Conservation (phyloP, 2,888 invertebrate genomes). For the Aradus depressus region DNA sequence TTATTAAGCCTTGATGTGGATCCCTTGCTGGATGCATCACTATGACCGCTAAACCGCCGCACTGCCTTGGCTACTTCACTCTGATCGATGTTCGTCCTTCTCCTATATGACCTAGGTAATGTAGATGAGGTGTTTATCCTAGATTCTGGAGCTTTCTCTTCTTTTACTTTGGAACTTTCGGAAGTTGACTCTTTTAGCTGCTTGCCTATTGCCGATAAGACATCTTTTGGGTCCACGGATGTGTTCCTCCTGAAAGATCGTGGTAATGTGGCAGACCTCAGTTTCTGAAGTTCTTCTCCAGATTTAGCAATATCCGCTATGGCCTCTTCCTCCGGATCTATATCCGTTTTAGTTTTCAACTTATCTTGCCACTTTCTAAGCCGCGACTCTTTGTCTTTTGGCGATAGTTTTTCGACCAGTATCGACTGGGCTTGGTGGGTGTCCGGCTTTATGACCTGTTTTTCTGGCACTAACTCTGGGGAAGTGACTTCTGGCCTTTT, state of each 20-base stretch:
- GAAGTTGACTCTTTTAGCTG: constrained; percentile 37
- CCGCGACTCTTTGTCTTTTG: constrained; percentile 45
- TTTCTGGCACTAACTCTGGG: constrained; percentile 41
- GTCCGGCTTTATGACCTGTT: constrained; percentile 43
- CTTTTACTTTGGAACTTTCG: constrained; percentile 35
- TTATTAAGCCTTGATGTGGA: constrained; percentile 11
- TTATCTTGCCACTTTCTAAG: constrained; percentile 60
- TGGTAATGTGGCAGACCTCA: constrained; percentile 36
- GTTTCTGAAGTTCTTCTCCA: constrained; percentile 38
- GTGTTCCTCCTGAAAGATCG: constrained; percentile 47
- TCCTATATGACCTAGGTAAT: constrained; percentile 33
- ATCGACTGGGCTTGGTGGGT: constrained; percentile 46
- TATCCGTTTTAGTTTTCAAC: constrained; percentile 40
- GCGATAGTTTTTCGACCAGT: constrained; percentile 38
- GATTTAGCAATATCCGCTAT: constrained; percentile 37
- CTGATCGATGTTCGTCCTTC: constrained; percentile 40
- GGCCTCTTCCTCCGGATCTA: constrained; percentile 34
- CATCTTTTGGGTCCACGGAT: constrained; percentile 57
- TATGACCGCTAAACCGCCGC: constrained; percentile 22
- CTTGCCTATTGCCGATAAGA: constrained; percentile 54
- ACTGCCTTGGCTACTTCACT: constrained; percentile 36
- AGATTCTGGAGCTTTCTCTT: constrained; percentile 20
- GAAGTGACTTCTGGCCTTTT: constrained; percentile 31
- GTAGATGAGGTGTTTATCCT: constrained; percentile 35
- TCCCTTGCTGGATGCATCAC: constrained; percentile 9